Evolutionary conservation across 2,113 vertebrate genomes (phyloP), one percentile per base, ranked within the genome.

Genomic region (Cichladusa arquata): DNA sequence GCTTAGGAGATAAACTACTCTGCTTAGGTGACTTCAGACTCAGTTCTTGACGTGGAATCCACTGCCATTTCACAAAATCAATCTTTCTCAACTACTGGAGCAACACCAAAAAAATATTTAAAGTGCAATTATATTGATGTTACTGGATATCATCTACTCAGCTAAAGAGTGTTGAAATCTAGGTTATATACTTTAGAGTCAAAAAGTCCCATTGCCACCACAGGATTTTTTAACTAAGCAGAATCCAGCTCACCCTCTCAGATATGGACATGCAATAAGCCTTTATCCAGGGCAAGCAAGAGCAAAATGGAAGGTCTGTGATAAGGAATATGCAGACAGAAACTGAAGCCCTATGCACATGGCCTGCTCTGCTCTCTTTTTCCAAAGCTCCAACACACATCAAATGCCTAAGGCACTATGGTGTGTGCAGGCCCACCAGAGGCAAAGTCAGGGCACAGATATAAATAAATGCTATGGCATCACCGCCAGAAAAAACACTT

Each of bases 391-490:
- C 45, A 53, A 36, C 70, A 36, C 15, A 48, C 20, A 77, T 9
- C 64, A 50, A 86, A 82, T 42, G 34, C 54, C 58, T 62, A 54
- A 77, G 81, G 64, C 3, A 0, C 57, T 34, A 19, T 0, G 0
- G 13, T 13, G 8, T 22, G 36, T 47, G 34, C 62, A 72, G 44
- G 23, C 31, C 45, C 50, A 64, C 40, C 53, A 80, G 48, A 29
- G 53, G 44, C 29, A 78, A 94, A 70, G 29, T 34, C 64, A 50
- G 50, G 58, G n/a, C 25, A 26, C 11, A 33, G 23, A 11, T 44
- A 81, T 61, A 94, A 94, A 89, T 87, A 92, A 33, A 90, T 69
- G 83, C 86, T 67, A 23, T 54, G 76, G 53, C 82, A 94, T 42
- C 73, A 69, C 64, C 89, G 70, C 67, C 53, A 73, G 38, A 48